phyloP scores from a whole-genome alignment of 2,113 vertebrate species.

The Passer domesticus region DNA sequence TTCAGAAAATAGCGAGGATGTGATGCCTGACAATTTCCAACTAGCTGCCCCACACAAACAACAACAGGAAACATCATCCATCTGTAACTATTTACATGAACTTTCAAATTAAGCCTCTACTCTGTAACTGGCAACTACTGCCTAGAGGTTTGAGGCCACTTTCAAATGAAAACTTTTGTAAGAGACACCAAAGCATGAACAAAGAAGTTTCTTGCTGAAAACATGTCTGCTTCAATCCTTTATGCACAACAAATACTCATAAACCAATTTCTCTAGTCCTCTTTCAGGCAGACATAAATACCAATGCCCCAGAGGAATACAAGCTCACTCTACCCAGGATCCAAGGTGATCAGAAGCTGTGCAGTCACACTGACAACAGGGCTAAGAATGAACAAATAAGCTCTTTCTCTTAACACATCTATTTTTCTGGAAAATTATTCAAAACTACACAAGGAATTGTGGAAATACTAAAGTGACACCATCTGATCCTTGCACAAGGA shows the following conservation, averaged over 20 bases:
- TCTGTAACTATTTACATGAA: background rate
- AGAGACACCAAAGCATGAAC: background rate
- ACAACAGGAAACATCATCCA: background rate
- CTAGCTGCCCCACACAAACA: background rate
- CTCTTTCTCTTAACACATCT: background rate
- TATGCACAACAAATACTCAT: background rate
- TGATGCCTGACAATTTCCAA: background rate
- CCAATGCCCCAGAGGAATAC: background rate
- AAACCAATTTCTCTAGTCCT: background rate
- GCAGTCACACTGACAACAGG: background rate
- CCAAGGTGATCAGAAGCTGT: background rate
- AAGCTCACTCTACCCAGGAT: background rate
- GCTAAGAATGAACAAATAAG: background rate
- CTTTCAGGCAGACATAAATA: background rate
- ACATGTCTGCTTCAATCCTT: background rate
- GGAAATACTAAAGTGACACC: background rate
- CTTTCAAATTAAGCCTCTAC: background rate
- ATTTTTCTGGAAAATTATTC: background rate
- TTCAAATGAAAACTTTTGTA: background rate
- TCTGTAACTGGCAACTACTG: background rate
- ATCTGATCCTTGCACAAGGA: background rate
- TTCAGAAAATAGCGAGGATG: background rate
- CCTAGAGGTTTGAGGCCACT: background rate
- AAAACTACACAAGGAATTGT: background rate
- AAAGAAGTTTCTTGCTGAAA: background rate